Evolutionary conservation across 2,888 invertebrate species (phyloP).

Genomic region (Lissonota sp.): DNA sequence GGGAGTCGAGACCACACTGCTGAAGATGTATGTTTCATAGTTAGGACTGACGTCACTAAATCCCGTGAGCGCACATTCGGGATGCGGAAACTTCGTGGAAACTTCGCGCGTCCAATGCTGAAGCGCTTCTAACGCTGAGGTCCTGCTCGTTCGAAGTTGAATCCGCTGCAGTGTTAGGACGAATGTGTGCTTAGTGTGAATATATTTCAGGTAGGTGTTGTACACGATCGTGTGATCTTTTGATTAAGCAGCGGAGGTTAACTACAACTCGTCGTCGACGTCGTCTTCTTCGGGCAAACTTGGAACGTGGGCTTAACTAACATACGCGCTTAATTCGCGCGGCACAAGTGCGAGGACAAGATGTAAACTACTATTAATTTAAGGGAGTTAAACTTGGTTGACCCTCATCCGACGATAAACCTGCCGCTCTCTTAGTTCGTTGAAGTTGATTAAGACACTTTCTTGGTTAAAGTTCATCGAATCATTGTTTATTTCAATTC

Average conservation of each 20-base stretch:
- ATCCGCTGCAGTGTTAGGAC: neutral
- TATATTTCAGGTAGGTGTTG: neutral
- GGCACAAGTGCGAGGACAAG: constrained; percentile 48
- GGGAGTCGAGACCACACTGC: constrained; percentile 40
- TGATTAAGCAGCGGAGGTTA: constrained; percentile 34
- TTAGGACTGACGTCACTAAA: constrained; percentile 7
- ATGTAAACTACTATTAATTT: constrained; percentile 59
- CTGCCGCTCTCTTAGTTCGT: constrained; percentile 14
- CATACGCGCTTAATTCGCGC: constrained; percentile 43
- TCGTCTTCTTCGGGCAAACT: constrained; percentile 13
- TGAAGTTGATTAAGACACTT: no score
- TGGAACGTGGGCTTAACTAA: constrained; percentile 1
- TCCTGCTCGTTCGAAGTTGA: constrained; percentile 7
- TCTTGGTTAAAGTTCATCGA: no score
- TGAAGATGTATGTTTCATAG: constrained; percentile 34
- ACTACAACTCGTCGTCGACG: constrained; percentile 13
- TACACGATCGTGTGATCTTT: constrained; percentile 24
- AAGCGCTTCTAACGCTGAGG: neutral
- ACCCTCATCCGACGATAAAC: constrained; percentile 26
- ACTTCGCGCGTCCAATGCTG: constrained; percentile 36
- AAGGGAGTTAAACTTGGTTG: neutral
- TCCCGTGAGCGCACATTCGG: neutral
- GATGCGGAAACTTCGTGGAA: constrained; percentile 42
- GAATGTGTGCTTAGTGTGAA: neutral
- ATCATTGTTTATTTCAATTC: no score